These are phyloP conservation scores for Graptemys geographica DNA, from an alignment of 2,797 vertebrate species.

Conservation along the genomic window DNA sequence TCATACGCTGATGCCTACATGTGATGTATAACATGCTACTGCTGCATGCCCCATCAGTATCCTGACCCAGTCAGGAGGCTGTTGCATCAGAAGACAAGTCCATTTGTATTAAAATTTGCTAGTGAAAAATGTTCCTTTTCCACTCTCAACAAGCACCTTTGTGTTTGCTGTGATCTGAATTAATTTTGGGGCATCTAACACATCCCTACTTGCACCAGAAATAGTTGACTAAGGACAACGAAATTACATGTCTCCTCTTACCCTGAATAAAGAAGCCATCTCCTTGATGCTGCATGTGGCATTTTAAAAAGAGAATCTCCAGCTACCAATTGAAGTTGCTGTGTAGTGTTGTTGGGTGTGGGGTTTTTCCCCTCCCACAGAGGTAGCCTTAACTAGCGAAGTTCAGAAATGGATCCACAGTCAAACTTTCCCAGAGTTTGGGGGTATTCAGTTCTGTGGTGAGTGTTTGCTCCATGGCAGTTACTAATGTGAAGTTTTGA, in stretches of 20 bases:
- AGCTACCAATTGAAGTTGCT: slow-evolving; percentile 29
- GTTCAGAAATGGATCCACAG: neutral
- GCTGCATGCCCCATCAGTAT: neutral
- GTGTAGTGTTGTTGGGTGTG: neutral
- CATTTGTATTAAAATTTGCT: slow-evolving; percentile 29
- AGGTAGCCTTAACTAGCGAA: neutral
- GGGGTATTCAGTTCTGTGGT: neutral
- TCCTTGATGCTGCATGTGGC: slow-evolving; percentile 30
- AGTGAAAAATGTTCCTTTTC: neutral
- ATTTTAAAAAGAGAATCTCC: neutral
- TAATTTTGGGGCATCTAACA: neutral
- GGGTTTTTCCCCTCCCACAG: neutral
- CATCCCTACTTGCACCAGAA: neutral
- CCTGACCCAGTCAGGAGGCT: neutral
- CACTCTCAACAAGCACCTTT: neutral
- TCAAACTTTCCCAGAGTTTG: slow-evolving; percentile 1
- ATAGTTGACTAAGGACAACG: neutral
- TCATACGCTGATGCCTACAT: slow-evolving; percentile 2
- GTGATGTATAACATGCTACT: neutral
- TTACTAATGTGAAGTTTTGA: neutral
- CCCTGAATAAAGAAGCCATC: neutral
- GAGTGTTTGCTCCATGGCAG: neutral
- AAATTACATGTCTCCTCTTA: neutral
- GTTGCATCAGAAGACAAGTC: slow-evolving; percentile 30
- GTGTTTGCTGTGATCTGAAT: neutral